Evolutionary conservation across 2,113 vertebrate species (phyloP).

Genomic region (Chaetodon auriga): DNA sequence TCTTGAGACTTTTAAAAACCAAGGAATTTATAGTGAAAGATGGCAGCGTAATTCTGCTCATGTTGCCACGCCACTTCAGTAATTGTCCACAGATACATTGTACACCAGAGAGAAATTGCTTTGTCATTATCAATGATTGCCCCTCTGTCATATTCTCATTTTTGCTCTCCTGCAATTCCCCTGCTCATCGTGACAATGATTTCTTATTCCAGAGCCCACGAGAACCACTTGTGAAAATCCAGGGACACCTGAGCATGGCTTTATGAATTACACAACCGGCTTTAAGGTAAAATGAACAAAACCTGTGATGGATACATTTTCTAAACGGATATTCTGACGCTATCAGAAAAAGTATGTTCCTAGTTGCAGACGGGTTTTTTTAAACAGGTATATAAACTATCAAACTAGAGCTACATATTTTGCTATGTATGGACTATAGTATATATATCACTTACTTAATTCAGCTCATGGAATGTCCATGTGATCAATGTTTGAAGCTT

Average conservation of each 20-base stretch:
- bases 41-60: conserved; percentile 18
- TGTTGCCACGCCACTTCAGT: conserved; percentile 33
- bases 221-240: conserved; percentile 95
- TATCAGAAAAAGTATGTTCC: neutral
- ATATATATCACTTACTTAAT: neutral
- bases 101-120: conserved; percentile 51
- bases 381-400: neutral
- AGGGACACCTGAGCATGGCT: conserved; percentile 92
- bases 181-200: conserved; percentile 39
- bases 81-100: conserved; percentile 41
- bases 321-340: neutral
- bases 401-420: neutral
- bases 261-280: conserved; percentile 95
- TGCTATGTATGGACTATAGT: neutral
- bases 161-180: conserved; percentile 32
- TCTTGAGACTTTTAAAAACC: neutral
- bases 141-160: conserved; percentile 42
- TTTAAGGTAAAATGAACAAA: conserved; percentile 89
- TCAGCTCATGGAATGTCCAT: neutral
- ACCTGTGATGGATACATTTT: conserved; percentile 5
- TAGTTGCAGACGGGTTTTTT: neutral
- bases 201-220: conserved; percentile 88
- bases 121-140: conserved; percentile 58
- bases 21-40: conserved; percentile 1
- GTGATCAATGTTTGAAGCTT: conserved; percentile 5